phyloP scores from a whole-genome alignment of 2,797 vertebrate species.

The Ispidina picta region DNA sequence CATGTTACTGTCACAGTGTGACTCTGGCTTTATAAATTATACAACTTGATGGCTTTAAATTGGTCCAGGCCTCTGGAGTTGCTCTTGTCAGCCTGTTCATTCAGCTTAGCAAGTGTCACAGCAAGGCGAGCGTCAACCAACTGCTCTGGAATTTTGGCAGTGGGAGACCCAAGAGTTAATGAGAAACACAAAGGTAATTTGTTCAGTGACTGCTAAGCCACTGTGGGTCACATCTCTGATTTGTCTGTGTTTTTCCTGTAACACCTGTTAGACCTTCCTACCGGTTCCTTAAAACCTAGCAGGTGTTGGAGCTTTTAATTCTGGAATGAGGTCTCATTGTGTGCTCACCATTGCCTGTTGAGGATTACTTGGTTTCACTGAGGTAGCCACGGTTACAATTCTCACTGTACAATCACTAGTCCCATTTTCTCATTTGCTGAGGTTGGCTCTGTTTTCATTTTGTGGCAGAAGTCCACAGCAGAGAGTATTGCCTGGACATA shows the following conservation, averaged over 20 bases:
- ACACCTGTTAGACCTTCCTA: not conserved
- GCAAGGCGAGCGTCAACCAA: not conserved
- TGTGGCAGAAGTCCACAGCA: not conserved
- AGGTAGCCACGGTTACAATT: not conserved
- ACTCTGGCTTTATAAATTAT: not conserved
- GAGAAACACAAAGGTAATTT: not conserved
- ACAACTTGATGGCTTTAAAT: not conserved
- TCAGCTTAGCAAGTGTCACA: not conserved
- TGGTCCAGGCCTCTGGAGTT: not conserved
- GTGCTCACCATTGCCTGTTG: not conserved
- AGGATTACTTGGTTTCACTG: not conserved
- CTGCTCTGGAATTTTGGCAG: not conserved
- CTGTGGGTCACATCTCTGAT: not conserved
- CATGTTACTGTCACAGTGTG: not conserved
- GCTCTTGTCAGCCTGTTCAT: not conserved
- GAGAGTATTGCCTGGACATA: not conserved
- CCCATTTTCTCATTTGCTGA: not conserved
- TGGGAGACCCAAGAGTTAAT: not conserved
- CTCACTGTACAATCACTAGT: not conserved
- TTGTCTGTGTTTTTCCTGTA: not conserved
- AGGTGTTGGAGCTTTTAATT: not conserved
- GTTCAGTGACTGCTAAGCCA: not conserved
- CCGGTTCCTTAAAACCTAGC: not conserved
- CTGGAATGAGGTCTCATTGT: not conserved
- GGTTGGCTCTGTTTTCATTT: not conserved